These are phyloP conservation scores for Scolopax bukidnonensis DNA, from an alignment of 2,797 vertebrate genomes.

Conservation along the genomic window DNA sequence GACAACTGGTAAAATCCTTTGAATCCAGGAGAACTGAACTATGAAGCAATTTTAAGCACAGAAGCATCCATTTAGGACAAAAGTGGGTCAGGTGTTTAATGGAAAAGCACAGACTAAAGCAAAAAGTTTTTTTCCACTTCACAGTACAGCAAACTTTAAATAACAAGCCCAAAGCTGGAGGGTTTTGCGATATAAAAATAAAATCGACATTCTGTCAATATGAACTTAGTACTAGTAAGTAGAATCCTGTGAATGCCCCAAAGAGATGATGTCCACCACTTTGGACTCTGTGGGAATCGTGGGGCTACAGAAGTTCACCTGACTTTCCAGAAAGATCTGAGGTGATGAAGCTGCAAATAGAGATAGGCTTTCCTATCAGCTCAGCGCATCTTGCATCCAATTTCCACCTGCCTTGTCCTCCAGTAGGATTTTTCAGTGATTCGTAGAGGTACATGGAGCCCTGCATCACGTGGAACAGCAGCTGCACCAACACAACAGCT, in stretches of 20 bases:
- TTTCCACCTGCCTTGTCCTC: neutral
- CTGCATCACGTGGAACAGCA: neutral
- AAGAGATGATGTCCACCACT: neutral
- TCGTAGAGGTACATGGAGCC: neutral
- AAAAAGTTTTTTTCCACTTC: conserved; percentile 16
- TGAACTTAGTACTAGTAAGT: neutral
- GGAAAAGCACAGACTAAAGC: conserved; percentile 56
- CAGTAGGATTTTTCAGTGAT: neutral
- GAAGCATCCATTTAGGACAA: conserved; percentile 25
- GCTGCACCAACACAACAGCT: neutral
- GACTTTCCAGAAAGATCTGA: neutral
- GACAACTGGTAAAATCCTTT: conserved; percentile 22
- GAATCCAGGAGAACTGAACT: conserved; percentile 32
- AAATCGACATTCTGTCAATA: neutral
- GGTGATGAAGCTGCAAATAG: neutral
- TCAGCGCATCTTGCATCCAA: rapidly evolving
- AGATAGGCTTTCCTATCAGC: neutral
- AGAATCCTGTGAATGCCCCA: neutral
- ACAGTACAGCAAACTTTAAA: conserved; percentile 14
- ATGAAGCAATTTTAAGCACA: conserved; percentile 49
- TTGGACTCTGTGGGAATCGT: neutral
- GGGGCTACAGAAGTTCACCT: neutral
- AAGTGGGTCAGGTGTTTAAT: conserved; percentile 62
- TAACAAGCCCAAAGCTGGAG: neutral
- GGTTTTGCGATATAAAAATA: neutral